Evolutionary conservation across 2,113 vertebrate species (phyloP), one percentile per base, ranked within the genome.

Genomic region (Halichoerus grypus): DNA sequence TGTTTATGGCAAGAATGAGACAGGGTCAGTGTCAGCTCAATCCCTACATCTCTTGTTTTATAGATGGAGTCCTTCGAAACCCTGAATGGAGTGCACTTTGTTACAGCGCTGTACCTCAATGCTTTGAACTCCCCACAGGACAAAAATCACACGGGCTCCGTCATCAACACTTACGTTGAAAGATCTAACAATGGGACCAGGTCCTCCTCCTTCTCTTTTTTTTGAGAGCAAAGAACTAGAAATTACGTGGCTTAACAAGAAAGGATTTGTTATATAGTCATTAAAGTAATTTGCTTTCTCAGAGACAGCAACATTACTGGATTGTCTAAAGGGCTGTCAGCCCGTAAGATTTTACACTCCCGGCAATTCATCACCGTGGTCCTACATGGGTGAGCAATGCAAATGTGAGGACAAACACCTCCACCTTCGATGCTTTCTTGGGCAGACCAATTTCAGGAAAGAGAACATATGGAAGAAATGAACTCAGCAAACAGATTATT

Each of bases 41-140:
- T 4, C 4, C 18, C 42, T 10, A 19, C 4, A 8, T 14, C 12
- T 74, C 28, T 5, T 5, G 2, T 7, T 19, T 26, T 12, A 3
- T 0, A 39, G 39, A 61, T 1, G 1, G 1, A 3, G 2, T 46
- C 12, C 63, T 10, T 21, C 39, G 59, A 61, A 77, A 49, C 0
- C 0, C 7, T 15, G 31, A 2, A 4, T 0, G 4, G 81, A 36
- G 8, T 1, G 0, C 11, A 11, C 8, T 24, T 2, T 16, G n/a
- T 7, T 9, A n/a, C 0, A 21, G 63, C 19, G 5, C 13, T 1
- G 4, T 2, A 14, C 21, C 36, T 42, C 69, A 0, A 14, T 21
- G 8, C 24, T 72, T 0, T 39, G 3, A 88, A 67, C 22, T 33
- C 18, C 72, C 53, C 15, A 5, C 0, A 10, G 0, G 9, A 61